These are phyloP conservation scores for Aphelenchoides avenae DNA, from an alignment of 1,140 invertebrate genomes.

Conservation along the genomic window DNA sequence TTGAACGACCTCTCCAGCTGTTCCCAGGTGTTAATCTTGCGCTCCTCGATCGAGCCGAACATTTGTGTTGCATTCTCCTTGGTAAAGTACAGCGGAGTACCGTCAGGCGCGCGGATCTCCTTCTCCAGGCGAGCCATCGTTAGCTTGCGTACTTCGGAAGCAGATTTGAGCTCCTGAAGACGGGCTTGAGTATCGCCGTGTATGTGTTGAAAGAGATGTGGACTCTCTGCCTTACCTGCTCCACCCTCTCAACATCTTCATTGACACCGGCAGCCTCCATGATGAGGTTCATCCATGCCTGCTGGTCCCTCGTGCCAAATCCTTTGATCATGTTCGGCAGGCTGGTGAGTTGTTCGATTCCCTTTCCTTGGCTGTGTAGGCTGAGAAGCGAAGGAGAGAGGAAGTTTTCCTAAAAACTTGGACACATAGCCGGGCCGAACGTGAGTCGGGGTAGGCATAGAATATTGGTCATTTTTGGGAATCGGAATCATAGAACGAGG, in stretches of 20 bases:
- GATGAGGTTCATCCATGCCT: conserved; percentile 27
- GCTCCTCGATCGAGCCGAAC: conserved; percentile 28
- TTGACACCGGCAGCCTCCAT: conserved; percentile 28
- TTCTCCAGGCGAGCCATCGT: conserved; percentile 3
- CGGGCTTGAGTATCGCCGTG: background rate
- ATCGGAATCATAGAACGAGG: too few species aligned
- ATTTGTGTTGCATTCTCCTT: conserved; percentile 41
- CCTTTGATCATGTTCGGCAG: conserved; percentile 18
- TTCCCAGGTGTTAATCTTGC: conserved; percentile 36
- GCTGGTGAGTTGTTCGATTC: conserved; percentile 19
- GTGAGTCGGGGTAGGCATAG: conserved; percentile 35
- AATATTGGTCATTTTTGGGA: too few species aligned
- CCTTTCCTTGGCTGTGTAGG: conserved; percentile 17
- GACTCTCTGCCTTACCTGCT: conserved; percentile 8
- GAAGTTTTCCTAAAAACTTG: conserved; percentile 28
- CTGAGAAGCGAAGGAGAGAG: conserved; percentile 27
- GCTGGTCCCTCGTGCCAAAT: conserved; percentile 18
- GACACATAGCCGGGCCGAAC: conserved; percentile 8
- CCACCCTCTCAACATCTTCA: conserved; percentile 28
- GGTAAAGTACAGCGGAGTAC: conserved; percentile 41
- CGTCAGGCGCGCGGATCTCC: too few species aligned
- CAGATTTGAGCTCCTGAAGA: conserved; percentile 7
- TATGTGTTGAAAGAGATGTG: conserved; percentile 2
- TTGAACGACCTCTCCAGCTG: conserved; percentile 30
- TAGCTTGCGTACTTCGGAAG: too few species aligned